Evolutionary conservation across 2,888 invertebrate species (phyloP).

Genomic region (Eupithecia subumbrata): DNA sequence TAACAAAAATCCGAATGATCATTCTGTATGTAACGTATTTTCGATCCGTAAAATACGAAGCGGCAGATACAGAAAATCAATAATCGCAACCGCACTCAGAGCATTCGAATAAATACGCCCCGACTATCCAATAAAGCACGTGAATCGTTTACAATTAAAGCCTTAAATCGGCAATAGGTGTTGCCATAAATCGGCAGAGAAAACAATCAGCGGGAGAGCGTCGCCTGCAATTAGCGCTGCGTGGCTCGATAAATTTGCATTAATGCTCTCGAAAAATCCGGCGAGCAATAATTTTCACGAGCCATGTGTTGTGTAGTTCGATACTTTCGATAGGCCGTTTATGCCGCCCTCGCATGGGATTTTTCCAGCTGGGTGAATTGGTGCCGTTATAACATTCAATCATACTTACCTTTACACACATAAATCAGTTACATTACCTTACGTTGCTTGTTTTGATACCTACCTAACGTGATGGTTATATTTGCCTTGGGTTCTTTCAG

Average conservation of each 20-base stretch:
- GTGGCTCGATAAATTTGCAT: constrained; percentile 83
- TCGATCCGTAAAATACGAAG: constrained; percentile 53
- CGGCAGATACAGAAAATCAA: constrained; percentile 69
- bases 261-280: constrained; percentile 84
- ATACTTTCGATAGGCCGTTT: constrained; percentile 47
- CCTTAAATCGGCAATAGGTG: constrained; percentile 85
- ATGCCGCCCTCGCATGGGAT: constrained; percentile 41
- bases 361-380: constrained; percentile 16
- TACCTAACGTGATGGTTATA: background rate
- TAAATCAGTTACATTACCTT: background rate
- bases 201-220: constrained; percentile 83
- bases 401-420: constrained; percentile 14
- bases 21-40: constrained; percentile 4
- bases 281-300: constrained; percentile 80
- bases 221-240: constrained; percentile 82
- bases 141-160: constrained; percentile 84
- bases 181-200: constrained; percentile 82
- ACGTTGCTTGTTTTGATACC: background rate
- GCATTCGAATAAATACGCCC: constrained; percentile 78
- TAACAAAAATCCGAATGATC: background rate
- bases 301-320: constrained; percentile 71
- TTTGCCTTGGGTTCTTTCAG: background rate
- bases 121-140: constrained; percentile 84
- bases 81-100: constrained; percentile 76
- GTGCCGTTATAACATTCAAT: constrained; percentile 14